These are phyloP conservation scores for Torymus aiolomorphi DNA, from an alignment of 2,888 invertebrate species.

Conservation along the genomic window DNA sequence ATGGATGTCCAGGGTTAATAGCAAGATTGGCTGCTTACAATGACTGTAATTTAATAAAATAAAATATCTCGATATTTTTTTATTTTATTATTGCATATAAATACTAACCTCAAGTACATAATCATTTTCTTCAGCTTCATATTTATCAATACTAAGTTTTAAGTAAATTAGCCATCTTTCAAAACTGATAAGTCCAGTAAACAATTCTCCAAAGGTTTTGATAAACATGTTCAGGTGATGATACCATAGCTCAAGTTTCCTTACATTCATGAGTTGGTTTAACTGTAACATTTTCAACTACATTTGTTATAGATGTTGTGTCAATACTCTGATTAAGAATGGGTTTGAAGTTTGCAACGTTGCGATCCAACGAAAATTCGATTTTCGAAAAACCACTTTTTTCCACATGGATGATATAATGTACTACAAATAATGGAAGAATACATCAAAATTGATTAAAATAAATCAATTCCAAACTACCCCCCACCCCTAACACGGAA, in stretches of 20 bases:
- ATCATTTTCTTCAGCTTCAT: conserved; percentile 97
- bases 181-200: conserved; percentile 98
- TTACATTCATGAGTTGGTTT: conserved; percentile 79
- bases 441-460: no score
- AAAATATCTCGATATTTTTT: not conserved
- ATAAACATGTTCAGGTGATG: conserved; percentile 89
- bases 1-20: conserved; percentile 85
- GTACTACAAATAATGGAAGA: no score
- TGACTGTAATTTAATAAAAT: conserved; percentile 79
- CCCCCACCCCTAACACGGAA: no score
- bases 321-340: conserved; percentile 77
- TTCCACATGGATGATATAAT: no score
- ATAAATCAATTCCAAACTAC: no score
- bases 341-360: no score
- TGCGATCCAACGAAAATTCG: no score
- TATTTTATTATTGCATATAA: not conserved
- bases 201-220: conserved; percentile 97
- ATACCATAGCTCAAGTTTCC: conserved; percentile 92
- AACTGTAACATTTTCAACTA: conserved; percentile 71
- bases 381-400: no score
- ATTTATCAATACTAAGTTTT: conserved; percentile 94
- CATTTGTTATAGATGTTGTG: conserved; percentile 63
- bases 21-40: conserved; percentile 88
- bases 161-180: conserved; percentile 98
- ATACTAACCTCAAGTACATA: conserved; percentile 90